Evolutionary conservation across 2,113 vertebrate genomes (phyloP).

Genomic region (Rafetus swinhoei): DNA sequence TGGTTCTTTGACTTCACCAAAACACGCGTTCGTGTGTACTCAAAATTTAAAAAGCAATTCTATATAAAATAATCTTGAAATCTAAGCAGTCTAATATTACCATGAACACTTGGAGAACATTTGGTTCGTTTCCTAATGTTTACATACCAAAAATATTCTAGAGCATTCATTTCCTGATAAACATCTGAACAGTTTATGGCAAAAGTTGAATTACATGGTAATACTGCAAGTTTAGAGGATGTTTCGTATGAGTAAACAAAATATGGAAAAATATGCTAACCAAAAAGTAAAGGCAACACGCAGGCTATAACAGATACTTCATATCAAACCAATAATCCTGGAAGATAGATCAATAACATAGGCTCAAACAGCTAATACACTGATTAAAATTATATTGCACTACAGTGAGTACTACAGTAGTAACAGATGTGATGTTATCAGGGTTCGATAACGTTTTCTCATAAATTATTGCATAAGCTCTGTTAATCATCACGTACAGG

Average conservation of each 20-base stretch:
- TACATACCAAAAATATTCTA: neutral
- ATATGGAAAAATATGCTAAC: neutral
- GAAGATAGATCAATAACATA: constrained; percentile 37
- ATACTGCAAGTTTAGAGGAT: neutral
- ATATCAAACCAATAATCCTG: neutral
- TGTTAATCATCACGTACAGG: constrained; percentile 78
- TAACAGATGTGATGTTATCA: constrained; percentile 74
- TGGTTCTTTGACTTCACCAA: neutral
- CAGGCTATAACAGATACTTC: neutral
- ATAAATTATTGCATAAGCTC: constrained; percentile 75
- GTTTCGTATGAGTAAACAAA: neutral
- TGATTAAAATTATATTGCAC: constrained; percentile 41
- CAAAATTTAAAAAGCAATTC: neutral
- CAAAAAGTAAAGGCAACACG: neutral
- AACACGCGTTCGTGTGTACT: neutral
- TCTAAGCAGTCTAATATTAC: neutral
- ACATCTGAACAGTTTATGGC: neutral
- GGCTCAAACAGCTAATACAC: constrained; percentile 22
- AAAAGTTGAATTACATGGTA: neutral
- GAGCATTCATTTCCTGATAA: neutral
- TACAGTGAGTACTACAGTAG: constrained; percentile 31
- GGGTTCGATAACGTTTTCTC: constrained; percentile 70
- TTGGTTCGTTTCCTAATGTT: neutral
- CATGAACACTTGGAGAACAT: neutral
- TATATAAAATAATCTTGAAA: neutral